Evolutionary conservation across 1,140 invertebrate species (phyloP).

Genomic region (Megathymus violae): DNA sequence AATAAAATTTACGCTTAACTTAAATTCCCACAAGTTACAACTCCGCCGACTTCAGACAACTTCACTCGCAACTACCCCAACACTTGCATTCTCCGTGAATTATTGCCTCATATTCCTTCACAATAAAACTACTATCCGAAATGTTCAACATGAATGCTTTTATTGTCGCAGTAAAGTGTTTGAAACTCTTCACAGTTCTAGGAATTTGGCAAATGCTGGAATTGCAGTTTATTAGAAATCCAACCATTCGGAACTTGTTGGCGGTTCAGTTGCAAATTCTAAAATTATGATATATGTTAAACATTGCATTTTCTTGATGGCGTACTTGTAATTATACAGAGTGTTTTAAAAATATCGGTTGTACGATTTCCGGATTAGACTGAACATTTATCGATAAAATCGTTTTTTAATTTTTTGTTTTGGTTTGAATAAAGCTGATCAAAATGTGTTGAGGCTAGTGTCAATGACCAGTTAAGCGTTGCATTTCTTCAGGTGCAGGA

Average conservation of each 20-base stretch:
- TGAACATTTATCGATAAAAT: no score
- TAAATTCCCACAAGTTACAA: constrained; percentile 44
- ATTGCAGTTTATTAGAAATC: constrained; percentile 20
- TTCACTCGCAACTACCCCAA: constrained; percentile 56
- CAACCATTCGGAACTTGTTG: not conserved
- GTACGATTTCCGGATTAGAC: no score
- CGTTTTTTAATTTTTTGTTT: no score
- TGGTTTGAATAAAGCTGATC: no score
- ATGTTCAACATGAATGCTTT: constrained; percentile 60
- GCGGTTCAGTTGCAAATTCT: not conserved
- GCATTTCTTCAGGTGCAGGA: no score
- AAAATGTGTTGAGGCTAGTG: no score
- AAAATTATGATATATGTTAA: not conserved
- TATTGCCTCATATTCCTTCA: constrained; percentile 65
- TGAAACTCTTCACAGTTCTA: constrained; percentile 29
- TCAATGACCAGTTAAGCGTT: no score
- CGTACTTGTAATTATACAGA: not conserved
- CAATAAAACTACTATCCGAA: constrained; percentile 61
- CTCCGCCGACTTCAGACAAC: constrained; percentile 37
- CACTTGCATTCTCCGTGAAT: constrained; percentile 65
- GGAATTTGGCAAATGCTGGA: constrained; percentile 25
- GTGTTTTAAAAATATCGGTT: no score
- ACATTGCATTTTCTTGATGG: not conserved
- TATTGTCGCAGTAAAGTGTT: constrained; percentile 59
- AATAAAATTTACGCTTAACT: constrained; percentile 23